phyloP scores from a whole-genome alignment of 2,113 vertebrate genomes.

The Telmatochromis sp. region DNA sequence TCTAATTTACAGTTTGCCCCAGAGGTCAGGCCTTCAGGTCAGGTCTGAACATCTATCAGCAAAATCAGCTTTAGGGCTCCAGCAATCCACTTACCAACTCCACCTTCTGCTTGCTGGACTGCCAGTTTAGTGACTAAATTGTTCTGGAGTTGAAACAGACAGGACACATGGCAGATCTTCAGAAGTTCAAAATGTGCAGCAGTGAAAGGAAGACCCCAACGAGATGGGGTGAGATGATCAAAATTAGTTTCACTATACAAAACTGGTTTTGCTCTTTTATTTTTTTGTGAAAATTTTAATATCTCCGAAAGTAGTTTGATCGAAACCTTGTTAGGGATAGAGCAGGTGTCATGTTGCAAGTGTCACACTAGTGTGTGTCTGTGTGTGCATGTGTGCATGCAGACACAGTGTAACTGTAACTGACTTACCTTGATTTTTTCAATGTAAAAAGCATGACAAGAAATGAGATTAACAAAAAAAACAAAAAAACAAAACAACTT shows the following conservation, averaged over 20 bases:
- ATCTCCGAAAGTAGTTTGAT: not conserved
- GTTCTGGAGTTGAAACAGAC: conserved; percentile 6
- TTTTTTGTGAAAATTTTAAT: not conserved
- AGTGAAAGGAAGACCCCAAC: not conserved
- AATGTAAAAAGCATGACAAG: not conserved
- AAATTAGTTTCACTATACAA: not conserved
- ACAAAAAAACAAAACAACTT: not conserved
- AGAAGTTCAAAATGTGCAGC: not conserved
- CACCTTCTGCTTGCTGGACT: conserved; percentile 24
- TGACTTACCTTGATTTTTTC: not conserved
- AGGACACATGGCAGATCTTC: not conserved
- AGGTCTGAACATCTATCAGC: conserved; percentile 57
- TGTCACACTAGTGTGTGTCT: not conserved
- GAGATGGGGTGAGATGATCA: not conserved
- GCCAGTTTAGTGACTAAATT: conserved; percentile 30
- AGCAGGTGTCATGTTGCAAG: not conserved
- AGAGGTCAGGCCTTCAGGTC: conserved; percentile 39
- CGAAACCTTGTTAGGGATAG: not conserved
- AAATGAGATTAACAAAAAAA: not conserved
- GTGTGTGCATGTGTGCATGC: not conserved
- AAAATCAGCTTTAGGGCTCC: conserved; percentile 49
- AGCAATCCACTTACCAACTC: conserved; percentile 44
- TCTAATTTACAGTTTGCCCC: conserved; percentile 57
- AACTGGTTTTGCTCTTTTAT: not conserved
- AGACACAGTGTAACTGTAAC: not conserved